Conservation (phyloP, 2,797 vertebrate genomes). For the Todus mexicanus region DNA sequence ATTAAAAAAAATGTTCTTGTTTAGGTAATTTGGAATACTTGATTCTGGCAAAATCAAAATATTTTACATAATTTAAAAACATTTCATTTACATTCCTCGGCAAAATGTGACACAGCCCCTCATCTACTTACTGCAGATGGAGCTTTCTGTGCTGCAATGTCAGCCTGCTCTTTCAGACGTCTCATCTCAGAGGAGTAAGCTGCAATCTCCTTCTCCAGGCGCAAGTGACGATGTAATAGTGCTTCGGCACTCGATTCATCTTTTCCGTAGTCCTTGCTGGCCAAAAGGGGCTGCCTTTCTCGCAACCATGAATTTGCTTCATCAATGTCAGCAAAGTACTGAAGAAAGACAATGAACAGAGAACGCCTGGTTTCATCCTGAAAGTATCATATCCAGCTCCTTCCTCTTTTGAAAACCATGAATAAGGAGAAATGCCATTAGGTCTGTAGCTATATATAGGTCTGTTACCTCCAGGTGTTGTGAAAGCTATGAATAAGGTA, state of each 20-base stretch:
- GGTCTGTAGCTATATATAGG: neutral
- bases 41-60: neutral
- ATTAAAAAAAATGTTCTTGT: neutral
- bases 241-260: conserved; percentile 76
- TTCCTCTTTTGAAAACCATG: neutral
- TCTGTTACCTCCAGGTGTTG: neutral
- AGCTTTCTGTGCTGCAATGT: conserved; percentile 66
- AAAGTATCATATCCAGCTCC: neutral
- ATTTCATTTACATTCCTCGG: neutral
- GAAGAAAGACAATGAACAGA: neutral
- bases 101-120: neutral
- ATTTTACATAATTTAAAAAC: neutral
- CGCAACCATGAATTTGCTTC: conserved; percentile 83
- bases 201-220: conserved; percentile 77
- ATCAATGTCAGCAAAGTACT: conserved; percentile 84
- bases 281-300: conserved; percentile 78
- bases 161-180: conserved; percentile 79
- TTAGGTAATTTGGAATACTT: neutral
- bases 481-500: neutral
- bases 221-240: conserved; percentile 80
- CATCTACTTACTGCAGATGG: conserved; percentile 73
- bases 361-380: neutral
- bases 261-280: conserved; percentile 78
- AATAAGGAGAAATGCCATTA: neutral
- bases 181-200: conserved; percentile 79